phyloP scores from a whole-genome alignment of 2,888 invertebrate species.

The Drosophila aldrichi region DNA sequence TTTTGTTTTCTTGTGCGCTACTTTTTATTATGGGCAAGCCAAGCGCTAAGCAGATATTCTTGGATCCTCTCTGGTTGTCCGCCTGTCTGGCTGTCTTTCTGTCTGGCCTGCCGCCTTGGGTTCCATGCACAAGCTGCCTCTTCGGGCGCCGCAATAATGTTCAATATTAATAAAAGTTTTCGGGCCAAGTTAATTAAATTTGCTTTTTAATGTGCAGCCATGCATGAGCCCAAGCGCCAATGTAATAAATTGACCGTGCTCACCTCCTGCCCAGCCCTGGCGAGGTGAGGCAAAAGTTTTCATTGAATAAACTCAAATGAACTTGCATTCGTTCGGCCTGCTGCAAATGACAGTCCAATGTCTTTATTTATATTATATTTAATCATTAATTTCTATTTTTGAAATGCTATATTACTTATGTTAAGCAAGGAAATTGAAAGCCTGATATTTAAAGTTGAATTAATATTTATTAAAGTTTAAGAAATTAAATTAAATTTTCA shows the following conservation, averaged over 20 bases:
- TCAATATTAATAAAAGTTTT: constrained; percentile 80
- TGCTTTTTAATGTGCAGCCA: constrained; percentile 78
- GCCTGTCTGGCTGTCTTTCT: not conserved
- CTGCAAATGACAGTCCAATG: constrained; percentile 32
- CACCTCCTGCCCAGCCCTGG: constrained; percentile 34
- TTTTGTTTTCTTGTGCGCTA: constrained; percentile 73
- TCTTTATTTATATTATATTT: not conserved
- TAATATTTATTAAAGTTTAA: too few species aligned
- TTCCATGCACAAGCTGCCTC: constrained; percentile 30
- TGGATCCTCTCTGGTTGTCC: not conserved
- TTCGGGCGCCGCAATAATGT: constrained; percentile 57
- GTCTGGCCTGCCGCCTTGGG: not conserved
- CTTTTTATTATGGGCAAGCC: constrained; percentile 71
- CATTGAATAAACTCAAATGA: constrained; percentile 41
- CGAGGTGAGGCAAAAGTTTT: constrained; percentile 13
- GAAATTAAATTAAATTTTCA: not conserved
- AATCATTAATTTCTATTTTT: too few species aligned
- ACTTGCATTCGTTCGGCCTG: constrained; percentile 29
- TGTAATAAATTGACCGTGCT: constrained; percentile 75
- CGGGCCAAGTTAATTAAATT: constrained; percentile 79
- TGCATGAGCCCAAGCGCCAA: constrained; percentile 69
- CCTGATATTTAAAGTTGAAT: too few species aligned
- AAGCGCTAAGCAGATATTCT: constrained; percentile 62
- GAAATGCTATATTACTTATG: too few species aligned
- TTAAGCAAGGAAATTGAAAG: too few species aligned